phyloP scores from a whole-genome alignment of 2,888 invertebrate species.

The Atherix ibis region DNA sequence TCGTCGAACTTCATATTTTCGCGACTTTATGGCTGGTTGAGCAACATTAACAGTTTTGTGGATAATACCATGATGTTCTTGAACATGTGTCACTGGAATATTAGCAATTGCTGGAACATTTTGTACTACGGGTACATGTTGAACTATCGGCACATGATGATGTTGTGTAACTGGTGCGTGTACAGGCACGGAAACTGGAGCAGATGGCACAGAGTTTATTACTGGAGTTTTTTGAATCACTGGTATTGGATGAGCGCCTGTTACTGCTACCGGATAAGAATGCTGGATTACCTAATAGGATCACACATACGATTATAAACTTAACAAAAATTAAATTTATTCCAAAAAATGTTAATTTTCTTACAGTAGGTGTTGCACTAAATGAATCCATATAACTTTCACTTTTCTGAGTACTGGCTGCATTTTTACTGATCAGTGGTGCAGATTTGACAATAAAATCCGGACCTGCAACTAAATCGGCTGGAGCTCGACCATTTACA shows the following conservation, averaged over 20 bases:
- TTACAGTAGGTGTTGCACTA: too few relatives aligned
- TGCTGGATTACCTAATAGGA: too few relatives aligned
- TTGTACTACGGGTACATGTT: conserved; percentile 18
- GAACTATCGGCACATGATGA: conserved; percentile 4
- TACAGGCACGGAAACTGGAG: neutral
- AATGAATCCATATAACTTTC: too few relatives aligned
- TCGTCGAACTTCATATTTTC: conserved; percentile 40
- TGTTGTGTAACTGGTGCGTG: conserved; percentile 1
- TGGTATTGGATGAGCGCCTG: neutral
- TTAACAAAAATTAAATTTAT: too few relatives aligned
- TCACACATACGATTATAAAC: too few relatives aligned
- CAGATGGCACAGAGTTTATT: neutral
- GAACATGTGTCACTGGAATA: conserved; percentile 34
- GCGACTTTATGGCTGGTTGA: conserved; percentile 40
- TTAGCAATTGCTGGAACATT: conserved; percentile 33
- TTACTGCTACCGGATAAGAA: neutral
- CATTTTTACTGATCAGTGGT: too few relatives aligned
- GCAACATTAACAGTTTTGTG: conserved; percentile 42
- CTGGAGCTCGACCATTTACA: conserved; percentile 25
- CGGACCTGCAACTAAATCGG: conserved; percentile 22
- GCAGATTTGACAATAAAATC: too few relatives aligned
- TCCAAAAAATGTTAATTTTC: too few relatives aligned
- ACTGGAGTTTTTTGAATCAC: neutral
- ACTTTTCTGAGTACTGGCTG: too few relatives aligned
- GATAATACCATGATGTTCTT: conserved; percentile 35